phyloP scores from a whole-genome alignment of 2,113 vertebrate species.

The Zootoca vivipara region DNA sequence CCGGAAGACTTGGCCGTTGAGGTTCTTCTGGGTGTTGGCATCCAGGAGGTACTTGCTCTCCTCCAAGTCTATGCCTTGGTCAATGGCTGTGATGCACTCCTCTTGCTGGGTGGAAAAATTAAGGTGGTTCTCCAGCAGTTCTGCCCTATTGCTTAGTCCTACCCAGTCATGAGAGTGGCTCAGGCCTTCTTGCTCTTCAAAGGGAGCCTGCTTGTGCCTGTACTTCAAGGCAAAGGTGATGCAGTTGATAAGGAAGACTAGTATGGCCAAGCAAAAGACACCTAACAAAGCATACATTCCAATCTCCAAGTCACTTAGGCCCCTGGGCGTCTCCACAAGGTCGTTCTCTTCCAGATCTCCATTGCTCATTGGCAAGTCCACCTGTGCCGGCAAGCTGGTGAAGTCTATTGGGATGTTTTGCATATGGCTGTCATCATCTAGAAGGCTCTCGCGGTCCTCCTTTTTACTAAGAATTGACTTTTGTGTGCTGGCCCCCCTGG shows the following conservation, averaged over 20 bases:
- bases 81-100: conserved; percentile 83
- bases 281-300: conserved; percentile 93
- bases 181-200: conserved; percentile 84
- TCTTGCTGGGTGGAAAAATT: conserved; percentile 82
- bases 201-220: conserved; percentile 86
- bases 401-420: conserved; percentile 84
- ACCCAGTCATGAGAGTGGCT: conserved; percentile 93
- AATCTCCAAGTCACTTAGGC: conserved; percentile 91
- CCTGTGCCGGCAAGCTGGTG: conserved; percentile 83
- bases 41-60: conserved; percentile 80
- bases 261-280: conserved; percentile 93
- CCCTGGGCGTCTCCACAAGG: conserved; percentile 71
- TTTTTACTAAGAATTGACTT: conserved; percentile 74
- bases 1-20: conserved; percentile 68
- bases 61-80: conserved; percentile 80
- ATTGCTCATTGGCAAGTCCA: conserved; percentile 69
- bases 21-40: conserved; percentile 41
- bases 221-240: conserved; percentile 87
- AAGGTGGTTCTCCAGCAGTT: conserved; percentile 84
- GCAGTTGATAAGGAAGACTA: conserved; percentile 93
- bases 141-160: conserved; percentile 87
- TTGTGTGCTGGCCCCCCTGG: conserved; percentile 78
- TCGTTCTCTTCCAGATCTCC: conserved; percentile 72
- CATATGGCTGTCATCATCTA: conserved; percentile 74
- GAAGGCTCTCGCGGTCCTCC: conserved; percentile 62